A percentile compares a stretch with the other conserved stretches of the same genome.
Conservation (phyloP, 2,113 vertebrate genomes). For the Hippoglossus stenolepis region DNA sequence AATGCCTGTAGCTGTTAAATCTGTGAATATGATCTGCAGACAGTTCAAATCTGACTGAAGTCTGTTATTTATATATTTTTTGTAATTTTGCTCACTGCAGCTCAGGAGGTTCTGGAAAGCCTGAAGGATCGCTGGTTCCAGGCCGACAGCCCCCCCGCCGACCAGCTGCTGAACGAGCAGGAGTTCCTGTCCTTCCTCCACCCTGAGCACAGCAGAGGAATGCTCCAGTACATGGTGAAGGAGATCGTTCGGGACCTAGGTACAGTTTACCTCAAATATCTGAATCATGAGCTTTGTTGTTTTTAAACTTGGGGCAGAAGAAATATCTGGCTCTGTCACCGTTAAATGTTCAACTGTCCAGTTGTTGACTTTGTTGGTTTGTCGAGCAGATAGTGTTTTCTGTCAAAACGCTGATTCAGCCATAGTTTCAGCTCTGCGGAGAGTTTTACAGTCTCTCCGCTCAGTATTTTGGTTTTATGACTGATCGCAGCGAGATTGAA, state of each 20-base stretch:
- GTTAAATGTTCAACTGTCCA: too few species aligned
- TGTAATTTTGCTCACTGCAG: constrained; percentile 70
- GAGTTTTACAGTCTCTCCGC: too few species aligned
- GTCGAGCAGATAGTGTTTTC: too few species aligned
- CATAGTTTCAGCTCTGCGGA: too few species aligned
- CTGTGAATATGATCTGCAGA: too few species aligned
- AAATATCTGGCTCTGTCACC: too few species aligned
- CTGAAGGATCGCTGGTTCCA: constrained; percentile 98
- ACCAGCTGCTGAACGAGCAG: constrained; percentile 90
- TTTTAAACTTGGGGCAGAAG: neutral
- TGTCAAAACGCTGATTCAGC: too few species aligned
- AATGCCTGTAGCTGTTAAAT: too few species aligned
- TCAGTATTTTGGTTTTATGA: too few species aligned
- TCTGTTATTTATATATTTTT: neutral
- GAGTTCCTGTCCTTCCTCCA: constrained; percentile 97
- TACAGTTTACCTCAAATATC: constrained; percentile 55
- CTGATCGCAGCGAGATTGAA: too few species aligned
- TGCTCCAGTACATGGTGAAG: constrained; percentile 97
- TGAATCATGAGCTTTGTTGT: neutral
- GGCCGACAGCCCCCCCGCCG: constrained; percentile 91
- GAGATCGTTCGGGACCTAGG: constrained; percentile 95
- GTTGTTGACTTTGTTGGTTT: too few species aligned
- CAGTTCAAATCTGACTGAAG: neutral
- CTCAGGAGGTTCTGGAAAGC: constrained; percentile 95
- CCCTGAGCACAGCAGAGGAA: constrained; percentile 94